Evolutionary conservation across 1,140 invertebrate species (phyloP).

Genomic region (Lycorma delicatula): DNA sequence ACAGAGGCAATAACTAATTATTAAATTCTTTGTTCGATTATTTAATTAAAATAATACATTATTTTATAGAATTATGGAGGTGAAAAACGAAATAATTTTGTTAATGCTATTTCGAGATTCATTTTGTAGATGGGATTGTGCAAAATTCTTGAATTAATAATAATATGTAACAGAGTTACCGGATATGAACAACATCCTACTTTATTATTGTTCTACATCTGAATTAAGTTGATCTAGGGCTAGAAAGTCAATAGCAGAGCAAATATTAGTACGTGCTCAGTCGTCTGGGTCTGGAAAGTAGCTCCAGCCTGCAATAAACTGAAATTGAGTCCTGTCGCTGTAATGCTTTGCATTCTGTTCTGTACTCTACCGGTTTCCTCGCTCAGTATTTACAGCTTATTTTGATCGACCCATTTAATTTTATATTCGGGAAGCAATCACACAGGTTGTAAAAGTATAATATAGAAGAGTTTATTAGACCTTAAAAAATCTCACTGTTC

Average conservation of each 20-base stretch:
- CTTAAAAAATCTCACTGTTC: no score
- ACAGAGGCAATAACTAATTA: no score
- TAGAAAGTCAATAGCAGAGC: conserved; percentile 3
- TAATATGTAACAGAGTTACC: background rate
- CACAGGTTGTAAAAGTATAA: no score
- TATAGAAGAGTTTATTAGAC: no score
- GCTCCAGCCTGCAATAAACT: background rate
- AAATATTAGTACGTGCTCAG: conserved; percentile 1
- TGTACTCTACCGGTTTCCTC: background rate
- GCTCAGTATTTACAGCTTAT: background rate
- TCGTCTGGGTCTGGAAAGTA: background rate
- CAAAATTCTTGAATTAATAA: no score
- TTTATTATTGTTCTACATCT: conserved; percentile 2
- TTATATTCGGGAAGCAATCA: background rate
- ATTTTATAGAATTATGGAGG: background rate
- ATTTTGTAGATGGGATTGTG: no score
- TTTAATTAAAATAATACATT: background rate
- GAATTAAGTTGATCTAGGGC: background rate
- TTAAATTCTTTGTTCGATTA: background rate
- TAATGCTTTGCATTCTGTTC: background rate
- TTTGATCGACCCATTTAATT: background rate
- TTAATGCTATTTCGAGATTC: background rate
- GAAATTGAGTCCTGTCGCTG: background rate
- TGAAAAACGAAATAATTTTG: background rate
- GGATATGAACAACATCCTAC: background rate